A percentile compares a stretch with the other conserved stretches of the same genome.
Conservation (phyloP, 2,113 vertebrate species). For the Pseudois nayaur region DNA sequence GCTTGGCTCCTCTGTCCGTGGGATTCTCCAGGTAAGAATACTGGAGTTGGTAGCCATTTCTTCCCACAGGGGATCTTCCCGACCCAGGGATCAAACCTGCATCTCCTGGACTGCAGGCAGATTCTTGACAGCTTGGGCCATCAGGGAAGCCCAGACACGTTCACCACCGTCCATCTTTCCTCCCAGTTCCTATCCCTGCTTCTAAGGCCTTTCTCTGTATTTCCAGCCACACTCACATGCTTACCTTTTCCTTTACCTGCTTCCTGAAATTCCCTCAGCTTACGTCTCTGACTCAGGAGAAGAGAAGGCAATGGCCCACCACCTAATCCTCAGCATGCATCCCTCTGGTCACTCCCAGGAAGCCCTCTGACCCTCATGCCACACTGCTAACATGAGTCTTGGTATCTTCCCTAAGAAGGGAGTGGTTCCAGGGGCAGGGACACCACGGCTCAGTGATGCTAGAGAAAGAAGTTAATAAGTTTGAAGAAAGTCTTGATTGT, state of each 20-base stretch:
- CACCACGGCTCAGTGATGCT: not conserved
- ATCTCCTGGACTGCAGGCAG: not conserved
- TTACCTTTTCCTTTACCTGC: not conserved
- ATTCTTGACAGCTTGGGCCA: not conserved
- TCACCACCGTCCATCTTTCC: not conserved
- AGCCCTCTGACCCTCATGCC: not conserved
- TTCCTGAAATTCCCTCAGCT: not conserved
- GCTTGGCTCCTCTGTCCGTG: not conserved
- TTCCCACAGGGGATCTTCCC: not conserved
- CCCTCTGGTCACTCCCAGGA: not conserved
- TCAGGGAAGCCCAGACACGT: not conserved
- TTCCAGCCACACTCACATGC: not conserved
- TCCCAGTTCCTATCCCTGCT: not conserved
- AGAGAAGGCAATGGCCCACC: not conserved
- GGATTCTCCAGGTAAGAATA: not conserved
- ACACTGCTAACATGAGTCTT: not conserved
- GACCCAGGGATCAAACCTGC: not conserved
- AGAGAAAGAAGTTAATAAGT: not conserved
- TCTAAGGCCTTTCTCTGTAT: not conserved
- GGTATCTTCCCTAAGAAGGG: accelerated
- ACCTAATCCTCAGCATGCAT: accelerated
- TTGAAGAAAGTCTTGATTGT: not conserved
- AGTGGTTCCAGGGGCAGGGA: not conserved
- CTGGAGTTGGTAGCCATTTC: not conserved
- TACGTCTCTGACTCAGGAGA: no score